phyloP scores from a whole-genome alignment of 2,113 vertebrate species.

The Cricetomys ansorgei region DNA sequence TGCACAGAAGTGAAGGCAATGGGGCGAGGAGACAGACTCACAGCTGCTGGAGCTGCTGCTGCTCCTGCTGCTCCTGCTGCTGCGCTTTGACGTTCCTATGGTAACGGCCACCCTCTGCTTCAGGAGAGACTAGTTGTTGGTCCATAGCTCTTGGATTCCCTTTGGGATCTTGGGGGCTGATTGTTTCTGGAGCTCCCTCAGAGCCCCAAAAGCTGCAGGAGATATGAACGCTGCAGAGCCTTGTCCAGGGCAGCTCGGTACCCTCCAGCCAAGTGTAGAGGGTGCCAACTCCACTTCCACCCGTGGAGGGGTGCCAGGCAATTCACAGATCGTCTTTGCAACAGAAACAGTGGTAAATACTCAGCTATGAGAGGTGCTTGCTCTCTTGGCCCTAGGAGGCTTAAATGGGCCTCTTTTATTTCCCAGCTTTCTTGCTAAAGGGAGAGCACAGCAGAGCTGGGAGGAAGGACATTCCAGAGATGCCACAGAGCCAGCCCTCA shows the following conservation, averaged over 20 bases:
- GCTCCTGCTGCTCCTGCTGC: too few species aligned
- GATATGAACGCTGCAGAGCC: neutral
- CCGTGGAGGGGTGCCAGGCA: conserved; percentile 19
- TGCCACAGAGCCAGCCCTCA: conserved; percentile 69
- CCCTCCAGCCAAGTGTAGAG: fast-evolving
- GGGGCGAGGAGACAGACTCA: neutral
- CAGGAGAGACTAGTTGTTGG: neutral
- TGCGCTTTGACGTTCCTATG: too few species aligned
- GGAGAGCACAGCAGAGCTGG: conserved; percentile 15
- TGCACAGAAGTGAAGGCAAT: neutral
- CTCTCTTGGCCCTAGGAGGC: neutral
- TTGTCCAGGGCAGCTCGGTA: neutral
- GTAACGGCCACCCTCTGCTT: neutral
- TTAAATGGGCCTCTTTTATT: conserved; percentile 70
- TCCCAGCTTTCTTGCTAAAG: neutral
- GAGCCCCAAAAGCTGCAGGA: neutral
- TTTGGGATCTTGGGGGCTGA: neutral
- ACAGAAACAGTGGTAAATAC: neutral
- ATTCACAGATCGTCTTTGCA: conserved; percentile 44
- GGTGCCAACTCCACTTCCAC: neutral
- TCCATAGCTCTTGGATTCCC: fast-evolving
- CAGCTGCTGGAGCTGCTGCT: too few species aligned
- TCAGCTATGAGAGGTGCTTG: conserved; percentile 20
- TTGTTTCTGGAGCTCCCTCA: neutral
- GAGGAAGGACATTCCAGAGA: conserved; percentile 77